Conservation (phyloP, 2,888 invertebrate species). For the Ellobium chinense region DNA sequence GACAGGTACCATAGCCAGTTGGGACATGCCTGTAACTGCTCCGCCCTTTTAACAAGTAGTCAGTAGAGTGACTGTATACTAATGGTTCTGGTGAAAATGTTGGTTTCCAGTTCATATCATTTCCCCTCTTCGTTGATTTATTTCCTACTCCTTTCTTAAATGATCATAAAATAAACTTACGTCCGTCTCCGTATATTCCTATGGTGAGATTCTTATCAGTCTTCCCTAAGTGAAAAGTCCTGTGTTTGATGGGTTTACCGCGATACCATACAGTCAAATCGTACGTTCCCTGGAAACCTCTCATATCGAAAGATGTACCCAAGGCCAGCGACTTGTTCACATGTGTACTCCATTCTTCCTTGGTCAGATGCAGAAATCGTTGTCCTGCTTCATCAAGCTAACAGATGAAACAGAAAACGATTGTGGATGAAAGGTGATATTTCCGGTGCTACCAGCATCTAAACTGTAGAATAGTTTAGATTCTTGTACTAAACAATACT, state of each 20-base stretch:
- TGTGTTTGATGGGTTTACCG: slow-evolving; percentile 37
- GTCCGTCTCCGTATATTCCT: slow-evolving; percentile 17
- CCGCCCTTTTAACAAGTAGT: too few species aligned
- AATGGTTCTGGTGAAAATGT: too few species aligned
- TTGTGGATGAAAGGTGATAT: not conserved
- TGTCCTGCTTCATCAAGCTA: slow-evolving; percentile 54
- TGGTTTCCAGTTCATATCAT: too few species aligned
- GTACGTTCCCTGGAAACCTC: slow-evolving; percentile 56
- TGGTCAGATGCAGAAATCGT: slow-evolving; percentile 49
- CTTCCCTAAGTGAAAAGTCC: slow-evolving; percentile 45
- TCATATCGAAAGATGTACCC: slow-evolving; percentile 39
- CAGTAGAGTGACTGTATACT: too few species aligned
- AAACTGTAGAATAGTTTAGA: too few species aligned
- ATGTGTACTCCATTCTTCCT: slow-evolving; percentile 56
- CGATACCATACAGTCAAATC: slow-evolving; percentile 52
- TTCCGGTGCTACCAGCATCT: too few species aligned
- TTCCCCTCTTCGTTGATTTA: too few species aligned
- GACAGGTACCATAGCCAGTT: too few species aligned
- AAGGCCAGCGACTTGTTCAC: slow-evolving; percentile 40
- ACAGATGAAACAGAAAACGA: not conserved
- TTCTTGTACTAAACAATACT: too few species aligned
- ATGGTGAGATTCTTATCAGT: slow-evolving; percentile 23
- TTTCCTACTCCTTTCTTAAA: too few species aligned
- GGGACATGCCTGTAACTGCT: too few species aligned
- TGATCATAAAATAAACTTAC: slow-evolving; percentile 19